Base-by-base conservation (phyloP, 2,113 vertebrate species). In the Ondatra zibethicus region DNA sequence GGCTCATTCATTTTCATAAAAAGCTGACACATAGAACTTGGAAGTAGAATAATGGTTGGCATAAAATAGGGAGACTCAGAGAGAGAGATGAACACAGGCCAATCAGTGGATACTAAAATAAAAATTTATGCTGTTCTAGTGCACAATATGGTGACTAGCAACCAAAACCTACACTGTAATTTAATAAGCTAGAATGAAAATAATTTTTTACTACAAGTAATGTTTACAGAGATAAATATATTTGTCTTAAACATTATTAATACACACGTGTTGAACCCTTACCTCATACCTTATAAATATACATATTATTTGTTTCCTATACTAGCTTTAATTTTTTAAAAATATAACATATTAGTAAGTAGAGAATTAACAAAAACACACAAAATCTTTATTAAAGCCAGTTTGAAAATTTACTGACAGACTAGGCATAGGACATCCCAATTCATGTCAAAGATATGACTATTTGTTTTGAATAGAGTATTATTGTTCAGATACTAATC, bases 341-440 rank as follows among this genome's bases (percentile, higher is more conserved):
- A 42, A 10, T 77, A 33, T 39, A 72, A 63, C 33, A 55, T 52
- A 87, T 73, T 65, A 21, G 25, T 91, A 65, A 27, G 29, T 95
- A 81, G 13, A 94, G 14, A 92, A 45, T 80, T 75, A 78, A 70
- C 65, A 96, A 86, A 85, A 89, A 12, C 92, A 80, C 39, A 47
- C 39, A 84, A 52, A 36, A 50, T 61, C 7, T 84, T 96, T 93
- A 82, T 73, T 55, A n/a, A 92, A 70, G 14, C 25, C 90, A 97
- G 73, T 80, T 50, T 70, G 31, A 88, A 88, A 92, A 58, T 65
- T 36, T 73, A 45, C 16, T 87, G 66, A 66, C 19, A 77, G 6
- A 70, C 16, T 76, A 77, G 10, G 2, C 70, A 85, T 89, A 93
- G 80, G 1, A 78, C 89, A 14, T 87, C 8, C 39, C n/a, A n/a